Percentiles rank a stretch among this genome's conserved stretches.
Conservation (phyloP, 1,140 invertebrate genomes). For the Brachionus asplanchnoidis region DNA sequence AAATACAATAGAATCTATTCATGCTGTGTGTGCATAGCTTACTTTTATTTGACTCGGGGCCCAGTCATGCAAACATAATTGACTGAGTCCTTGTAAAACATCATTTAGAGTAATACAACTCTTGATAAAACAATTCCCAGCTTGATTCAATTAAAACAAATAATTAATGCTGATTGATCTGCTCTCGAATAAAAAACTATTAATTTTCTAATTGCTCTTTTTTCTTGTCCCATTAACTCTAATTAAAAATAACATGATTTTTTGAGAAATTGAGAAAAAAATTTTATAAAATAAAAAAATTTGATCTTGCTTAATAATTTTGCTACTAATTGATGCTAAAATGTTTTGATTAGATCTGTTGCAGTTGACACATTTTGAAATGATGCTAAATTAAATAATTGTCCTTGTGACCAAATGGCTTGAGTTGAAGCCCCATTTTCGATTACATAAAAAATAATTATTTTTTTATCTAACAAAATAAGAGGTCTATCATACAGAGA, state of each 20-base stretch:
- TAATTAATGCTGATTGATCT: neutral
- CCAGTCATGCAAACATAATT: constrained; percentile 3
- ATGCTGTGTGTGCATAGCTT: neutral
- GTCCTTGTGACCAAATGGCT: no score
- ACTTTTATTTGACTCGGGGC: neutral
- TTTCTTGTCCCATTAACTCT: neutral
- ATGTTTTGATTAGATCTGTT: no score
- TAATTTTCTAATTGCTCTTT: neutral
- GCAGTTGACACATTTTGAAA: no score
- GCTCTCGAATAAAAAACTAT: neutral
- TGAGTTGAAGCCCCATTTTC: no score
- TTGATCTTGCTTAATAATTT: no score
- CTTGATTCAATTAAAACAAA: constrained; percentile 18
- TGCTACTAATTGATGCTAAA: no score
- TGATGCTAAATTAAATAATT: no score
- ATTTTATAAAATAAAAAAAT: no score
- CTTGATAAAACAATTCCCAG: neutral
- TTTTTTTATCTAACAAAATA: no score
- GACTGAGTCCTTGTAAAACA: neutral
- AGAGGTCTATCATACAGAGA: no score
- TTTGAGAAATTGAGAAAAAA: no score
- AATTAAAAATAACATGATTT: neutral
- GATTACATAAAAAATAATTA: no score
- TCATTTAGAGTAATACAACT: neutral
- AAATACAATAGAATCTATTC: neutral